Conservation (phyloP, 1,140 invertebrate species). For the Euwallacea fornicatus region DNA sequence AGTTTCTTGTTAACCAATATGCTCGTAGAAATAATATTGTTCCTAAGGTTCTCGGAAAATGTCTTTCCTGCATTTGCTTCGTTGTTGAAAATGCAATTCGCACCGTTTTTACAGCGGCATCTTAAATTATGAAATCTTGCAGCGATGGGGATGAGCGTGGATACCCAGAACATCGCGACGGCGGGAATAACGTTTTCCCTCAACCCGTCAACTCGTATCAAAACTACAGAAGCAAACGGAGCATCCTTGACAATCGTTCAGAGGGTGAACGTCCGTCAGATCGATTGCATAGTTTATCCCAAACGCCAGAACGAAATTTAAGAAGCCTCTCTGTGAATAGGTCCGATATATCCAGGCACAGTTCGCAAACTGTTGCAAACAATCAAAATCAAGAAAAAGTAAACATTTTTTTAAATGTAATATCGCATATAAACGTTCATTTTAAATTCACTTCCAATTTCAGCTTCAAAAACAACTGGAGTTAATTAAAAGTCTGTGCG, state of each 20-base stretch:
- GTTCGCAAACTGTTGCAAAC: constrained; percentile 9
- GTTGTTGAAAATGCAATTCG: no score
- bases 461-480: constrained; percentile 52
- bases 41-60: no score
- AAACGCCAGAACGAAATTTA: constrained; percentile 33
- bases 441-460: constrained; percentile 23
- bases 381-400: constrained; percentile 30
- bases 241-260: constrained; percentile 2
- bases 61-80: no score
- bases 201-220: constrained; percentile 37
- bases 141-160: constrained; percentile 51
- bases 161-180: constrained; percentile 44
- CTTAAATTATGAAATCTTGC: no score
- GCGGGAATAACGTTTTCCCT: constrained; percentile 29
- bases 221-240: constrained; percentile 23
- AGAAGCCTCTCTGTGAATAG: constrained; percentile 30
- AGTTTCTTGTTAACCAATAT: no score
- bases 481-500: constrained; percentile 50
- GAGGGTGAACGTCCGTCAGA: constrained; percentile 14
- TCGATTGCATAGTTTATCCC: constrained; percentile 26
- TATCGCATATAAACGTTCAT: background rate
- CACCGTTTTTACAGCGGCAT: no score
- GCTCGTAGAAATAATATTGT: no score
- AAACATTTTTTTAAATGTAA: constrained; percentile 11
- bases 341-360: constrained; percentile 18